Conservation (phyloP, 2,113 vertebrate species). For the Oreochromis aureus region DNA sequence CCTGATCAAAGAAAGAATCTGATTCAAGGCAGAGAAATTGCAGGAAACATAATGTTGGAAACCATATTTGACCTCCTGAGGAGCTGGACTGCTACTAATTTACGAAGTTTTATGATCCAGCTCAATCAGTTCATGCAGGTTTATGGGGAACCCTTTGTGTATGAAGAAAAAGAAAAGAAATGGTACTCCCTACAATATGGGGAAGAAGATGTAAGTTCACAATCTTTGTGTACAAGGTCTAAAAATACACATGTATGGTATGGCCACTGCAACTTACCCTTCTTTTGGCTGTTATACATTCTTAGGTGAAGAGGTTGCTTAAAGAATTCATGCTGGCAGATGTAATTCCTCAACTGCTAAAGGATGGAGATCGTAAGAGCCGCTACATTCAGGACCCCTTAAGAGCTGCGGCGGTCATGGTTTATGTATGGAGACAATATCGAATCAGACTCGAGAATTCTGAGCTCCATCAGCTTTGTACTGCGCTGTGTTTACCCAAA, state of each 20-base stretch:
- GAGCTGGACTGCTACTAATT: conserved; percentile 68
- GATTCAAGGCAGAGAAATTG: conserved; percentile 73
- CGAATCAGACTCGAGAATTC: not conserved
- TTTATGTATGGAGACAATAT: conserved; percentile 31
- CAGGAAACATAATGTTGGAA: conserved; percentile 77
- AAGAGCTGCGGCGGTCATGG: conserved; percentile 56
- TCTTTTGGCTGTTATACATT: not conserved
- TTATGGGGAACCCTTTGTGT: conserved; percentile 45
- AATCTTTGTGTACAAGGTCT: not conserved
- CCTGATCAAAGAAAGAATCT: conserved; percentile 14
- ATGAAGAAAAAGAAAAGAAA: not conserved
- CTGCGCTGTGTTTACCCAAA: conserved; percentile 52
- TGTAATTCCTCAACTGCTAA: conserved; percentile 44
- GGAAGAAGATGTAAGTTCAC: conserved; percentile 64
- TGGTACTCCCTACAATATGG: conserved; percentile 66
- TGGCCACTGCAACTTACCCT: too few species aligned
- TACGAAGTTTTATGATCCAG: conserved; percentile 73
- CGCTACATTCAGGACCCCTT: conserved; percentile 41
- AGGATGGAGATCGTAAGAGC: not conserved
- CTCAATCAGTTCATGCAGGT: conserved; percentile 74
- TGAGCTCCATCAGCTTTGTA: conserved; percentile 47
- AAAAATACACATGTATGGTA: too few species aligned
- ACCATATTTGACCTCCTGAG: conserved; percentile 80
- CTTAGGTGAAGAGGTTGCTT: conserved; percentile 59
- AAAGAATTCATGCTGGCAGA: conserved; percentile 59